Conservation (phyloP, 2,797 vertebrate species). For the Ficedula albicollis region DNA sequence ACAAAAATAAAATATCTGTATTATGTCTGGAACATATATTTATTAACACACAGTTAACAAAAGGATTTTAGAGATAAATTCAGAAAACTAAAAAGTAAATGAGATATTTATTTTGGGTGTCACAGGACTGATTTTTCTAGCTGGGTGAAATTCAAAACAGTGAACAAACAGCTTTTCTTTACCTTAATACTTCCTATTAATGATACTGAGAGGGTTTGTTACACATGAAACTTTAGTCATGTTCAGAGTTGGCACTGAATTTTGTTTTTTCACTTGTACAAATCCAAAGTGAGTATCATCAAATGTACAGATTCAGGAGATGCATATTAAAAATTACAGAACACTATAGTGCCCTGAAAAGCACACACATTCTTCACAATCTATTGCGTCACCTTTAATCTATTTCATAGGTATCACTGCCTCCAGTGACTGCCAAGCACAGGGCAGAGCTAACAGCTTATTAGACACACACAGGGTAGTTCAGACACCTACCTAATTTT, state of each 20-base stretch:
- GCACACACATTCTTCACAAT: background rate
- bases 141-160: background rate
- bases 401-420: background rate
- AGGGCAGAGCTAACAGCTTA: background rate
- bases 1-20: background rate
- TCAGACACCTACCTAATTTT: background rate
- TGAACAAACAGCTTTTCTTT: slow-evolving; percentile 7
- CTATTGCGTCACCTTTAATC: background rate
- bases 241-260: background rate
- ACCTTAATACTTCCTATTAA: background rate
- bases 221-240: background rate
- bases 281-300: background rate
- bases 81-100: background rate
- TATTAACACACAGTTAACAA: background rate
- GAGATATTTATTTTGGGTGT: background rate
- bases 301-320: background rate
- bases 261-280: background rate
- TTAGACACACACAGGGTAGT: background rate
- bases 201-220: background rate
- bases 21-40: background rate
- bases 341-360: background rate
- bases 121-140: background rate
- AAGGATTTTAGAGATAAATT: background rate
- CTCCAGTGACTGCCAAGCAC: background rate
- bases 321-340: background rate